Evolutionary conservation across 2,888 invertebrate genomes (phyloP), one percentile per base, ranked within the genome.

Genomic region (Aleiodes alternator): DNA sequence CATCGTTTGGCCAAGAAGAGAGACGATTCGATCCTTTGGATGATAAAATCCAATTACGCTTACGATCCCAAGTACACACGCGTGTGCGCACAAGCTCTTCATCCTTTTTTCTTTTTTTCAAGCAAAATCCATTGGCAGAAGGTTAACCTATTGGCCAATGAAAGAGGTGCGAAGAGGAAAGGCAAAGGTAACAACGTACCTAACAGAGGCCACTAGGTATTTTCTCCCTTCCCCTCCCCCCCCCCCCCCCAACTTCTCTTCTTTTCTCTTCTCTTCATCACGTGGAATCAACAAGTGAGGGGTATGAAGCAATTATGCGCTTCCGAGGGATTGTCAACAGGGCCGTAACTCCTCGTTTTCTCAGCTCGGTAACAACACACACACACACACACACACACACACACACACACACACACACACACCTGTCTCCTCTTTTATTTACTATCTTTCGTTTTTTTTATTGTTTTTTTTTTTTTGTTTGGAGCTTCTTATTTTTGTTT

Each of bases 261-360:
- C 8, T 38, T 38, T 38, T 38, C 8, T 38, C 38, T 38, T 38
- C 38, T 38, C 38, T 38, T 38, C 38, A 38, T 38, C 38, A 38
- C 38, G 8, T 38, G 38, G 38, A 43, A 55, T 16, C 64, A 64
- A 64, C 64, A 51, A 68, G 68, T 51, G 29, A 68, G 68, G 78
- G 77, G 80, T 84, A 85, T 86, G 81, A 85, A 86, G 85, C 85
- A 85, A 85, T 86, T 85, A 86, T 84, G 83, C 83, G 82, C 76
- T 85, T 86, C 84, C 82, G 81, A 82, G 79, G 78, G 81, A 86
- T 85, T 83, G 84, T 86, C 84, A 84, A 84, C 84, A 78, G 79
- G 72, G 82, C 83, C 84, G 83, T 85, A 85, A 85, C 80, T 76
- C 69, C 48, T 57, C 73, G 73, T 68, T 74, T 74, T 68, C 48